These are phyloP conservation scores for Eilema caniola DNA, from an alignment of 2,888 invertebrate species.

Conservation along the genomic window DNA sequence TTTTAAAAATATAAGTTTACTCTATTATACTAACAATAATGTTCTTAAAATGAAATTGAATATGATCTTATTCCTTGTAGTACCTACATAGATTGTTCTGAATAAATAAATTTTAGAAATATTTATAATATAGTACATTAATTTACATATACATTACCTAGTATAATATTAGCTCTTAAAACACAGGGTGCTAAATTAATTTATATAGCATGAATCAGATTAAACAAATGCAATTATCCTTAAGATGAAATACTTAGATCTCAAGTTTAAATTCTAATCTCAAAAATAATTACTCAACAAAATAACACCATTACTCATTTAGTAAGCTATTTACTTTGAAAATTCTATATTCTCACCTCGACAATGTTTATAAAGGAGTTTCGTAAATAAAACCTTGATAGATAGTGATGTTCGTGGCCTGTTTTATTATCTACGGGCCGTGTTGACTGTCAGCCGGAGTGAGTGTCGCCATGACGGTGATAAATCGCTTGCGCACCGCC, in stretches of 20 bases:
- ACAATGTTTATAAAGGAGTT: constrained; percentile 46
- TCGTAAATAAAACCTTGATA: constrained; percentile 54
- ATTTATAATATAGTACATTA: background rate
- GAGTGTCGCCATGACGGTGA: constrained; percentile 63
- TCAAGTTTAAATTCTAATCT: constrained; percentile 13
- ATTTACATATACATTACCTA: background rate
- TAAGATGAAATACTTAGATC: background rate
- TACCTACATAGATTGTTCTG: background rate
- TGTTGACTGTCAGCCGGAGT: constrained; percentile 57
- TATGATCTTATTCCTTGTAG: background rate
- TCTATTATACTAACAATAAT: too few species aligned
- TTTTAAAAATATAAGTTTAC: too few species aligned
- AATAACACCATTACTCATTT: constrained; percentile 26
- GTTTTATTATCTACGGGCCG: constrained; percentile 66
- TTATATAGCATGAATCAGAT: background rate
- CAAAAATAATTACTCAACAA: constrained; percentile 18
- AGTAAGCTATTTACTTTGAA: constrained; percentile 15
- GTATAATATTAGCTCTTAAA: background rate
- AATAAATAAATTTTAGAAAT: background rate
- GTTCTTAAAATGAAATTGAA: too few species aligned
- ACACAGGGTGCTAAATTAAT: background rate
- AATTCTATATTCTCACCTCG: constrained; percentile 39
- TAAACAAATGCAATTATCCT: background rate
- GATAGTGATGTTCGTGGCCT: constrained; percentile 59
- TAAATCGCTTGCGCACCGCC: constrained; percentile 61